Evolutionary conservation across 2,113 vertebrate genomes (phyloP), one percentile per base, ranked within the genome.

Genomic region (Larimichthys crocea): DNA sequence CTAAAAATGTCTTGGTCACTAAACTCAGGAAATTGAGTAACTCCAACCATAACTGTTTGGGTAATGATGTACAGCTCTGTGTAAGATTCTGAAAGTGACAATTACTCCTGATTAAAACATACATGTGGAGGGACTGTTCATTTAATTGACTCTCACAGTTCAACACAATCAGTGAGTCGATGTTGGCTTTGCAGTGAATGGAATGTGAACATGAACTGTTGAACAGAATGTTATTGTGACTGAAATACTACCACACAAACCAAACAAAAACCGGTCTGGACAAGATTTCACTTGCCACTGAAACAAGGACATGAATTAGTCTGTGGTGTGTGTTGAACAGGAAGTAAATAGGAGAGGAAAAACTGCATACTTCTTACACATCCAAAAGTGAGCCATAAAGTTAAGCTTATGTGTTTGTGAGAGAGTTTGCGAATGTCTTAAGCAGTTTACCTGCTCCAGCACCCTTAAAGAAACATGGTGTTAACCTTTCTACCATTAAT

Each of bases 81-180:
- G 24, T 44, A 42, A 69, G 40, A 63, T 49, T 52, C 8, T 73
- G 19, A 73, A 74, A 69, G 16, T 24, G 11, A 56, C 8, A 26
- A 10, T 26, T 3, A n/a, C 17, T 44, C 50, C 42, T 15, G 20
- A 22, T 12, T 16, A 26, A 24, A n/a, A 57, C 26, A 16, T 26
- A 12, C 24, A 16, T 3, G 42, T 24, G 44, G 26, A 20, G 24
- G 3, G 14, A 48, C 4, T n/a, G 24, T 64, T 63, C 35, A 55
- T 3, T 31, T 35, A 42, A 24, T 49, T 59, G 12, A 22, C 24
- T 50, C 10, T 60, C 4, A 60, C 1, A n/a, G 42, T 26, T 48
- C 35, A 65, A 44, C 22, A 6, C 2, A 29, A 10, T 12, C 24
- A 14, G 40, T n/a, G 22, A 53, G 56, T n/a, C 17, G 66, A 57